Percentiles rank a stretch among this genome's conserved stretches.
Conservation (phyloP, 2,888 invertebrate species). For the Philonicus albiceps region DNA sequence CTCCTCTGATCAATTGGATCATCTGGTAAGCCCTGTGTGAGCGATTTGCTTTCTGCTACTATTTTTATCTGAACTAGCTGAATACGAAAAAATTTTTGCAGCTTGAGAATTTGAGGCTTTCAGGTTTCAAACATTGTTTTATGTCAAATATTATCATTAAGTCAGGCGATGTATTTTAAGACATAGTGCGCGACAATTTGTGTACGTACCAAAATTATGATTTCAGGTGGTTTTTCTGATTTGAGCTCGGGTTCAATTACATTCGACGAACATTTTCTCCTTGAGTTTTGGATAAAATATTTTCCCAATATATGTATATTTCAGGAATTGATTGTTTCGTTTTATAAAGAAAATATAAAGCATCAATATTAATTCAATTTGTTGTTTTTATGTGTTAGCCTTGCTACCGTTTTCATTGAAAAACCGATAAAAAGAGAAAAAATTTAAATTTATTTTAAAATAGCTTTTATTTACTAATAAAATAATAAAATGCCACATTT, state of each 20-base stretch:
- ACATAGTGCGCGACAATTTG: neutral
- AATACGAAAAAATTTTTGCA: constrained; percentile 33
- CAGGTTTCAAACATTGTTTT: constrained; percentile 26
- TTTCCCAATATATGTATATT: neutral
- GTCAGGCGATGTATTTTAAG: neutral
- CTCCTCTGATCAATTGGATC: neutral
- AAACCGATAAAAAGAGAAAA: neutral
- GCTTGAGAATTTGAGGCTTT: constrained; percentile 28
- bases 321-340: neutral
- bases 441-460: neutral
- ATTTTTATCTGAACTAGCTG: constrained; percentile 9
- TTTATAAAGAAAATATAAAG: neutral
- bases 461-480: neutral
- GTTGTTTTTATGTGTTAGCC: neutral
- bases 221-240: constrained; percentile 9
- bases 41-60: constrained; percentile 8
- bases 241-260: constrained; percentile 9
- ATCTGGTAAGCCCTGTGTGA: constrained; percentile 2
- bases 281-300: neutral
- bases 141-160: constrained; percentile 16
- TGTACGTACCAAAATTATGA: neutral
- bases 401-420: neutral
- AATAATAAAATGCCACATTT: neutral
- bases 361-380: neutral
- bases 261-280: neutral